phyloP scores from a whole-genome alignment of 2,113 vertebrate species.

The Bubo scandiacus region DNA sequence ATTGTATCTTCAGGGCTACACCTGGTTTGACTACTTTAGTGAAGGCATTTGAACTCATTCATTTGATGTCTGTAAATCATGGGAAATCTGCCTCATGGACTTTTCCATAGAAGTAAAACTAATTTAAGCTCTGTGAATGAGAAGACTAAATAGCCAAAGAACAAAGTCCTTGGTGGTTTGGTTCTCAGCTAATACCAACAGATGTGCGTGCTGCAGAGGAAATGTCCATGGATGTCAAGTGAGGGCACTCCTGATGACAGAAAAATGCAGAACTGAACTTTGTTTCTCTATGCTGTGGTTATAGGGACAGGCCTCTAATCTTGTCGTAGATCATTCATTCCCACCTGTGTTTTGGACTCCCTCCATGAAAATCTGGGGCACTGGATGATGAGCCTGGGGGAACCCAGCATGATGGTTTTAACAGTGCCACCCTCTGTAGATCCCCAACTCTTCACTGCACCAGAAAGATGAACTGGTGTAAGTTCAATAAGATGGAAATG shows the following conservation, averaged over 20 bases:
- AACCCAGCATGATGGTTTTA: background rate
- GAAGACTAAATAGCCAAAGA: background rate
- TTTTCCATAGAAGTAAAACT: background rate
- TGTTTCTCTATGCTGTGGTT: background rate
- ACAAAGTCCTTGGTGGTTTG: background rate
- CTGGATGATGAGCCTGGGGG: background rate
- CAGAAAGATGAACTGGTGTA: background rate
- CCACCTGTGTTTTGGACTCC: background rate
- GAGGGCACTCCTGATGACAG: background rate
- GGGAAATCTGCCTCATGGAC: background rate
- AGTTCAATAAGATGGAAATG: background rate
- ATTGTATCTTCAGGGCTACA: background rate
- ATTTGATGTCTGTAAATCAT: background rate
- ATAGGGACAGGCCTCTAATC: background rate
- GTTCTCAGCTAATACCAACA: background rate
- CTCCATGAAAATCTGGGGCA: background rate
- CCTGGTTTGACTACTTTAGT: background rate
- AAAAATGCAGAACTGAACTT: background rate
- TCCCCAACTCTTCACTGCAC: background rate
- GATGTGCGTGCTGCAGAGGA: rapidly evolving
- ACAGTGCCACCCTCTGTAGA: background rate
- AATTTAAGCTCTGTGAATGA: background rate
- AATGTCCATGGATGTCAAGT: background rate
- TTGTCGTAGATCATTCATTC: background rate
- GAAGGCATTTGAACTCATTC: background rate